A percentile compares a stretch with the other conserved stretches of the same genome.
phyloP scores from a whole-genome alignment of 1,140 invertebrate species.

The Colletes latitarsis region DNA sequence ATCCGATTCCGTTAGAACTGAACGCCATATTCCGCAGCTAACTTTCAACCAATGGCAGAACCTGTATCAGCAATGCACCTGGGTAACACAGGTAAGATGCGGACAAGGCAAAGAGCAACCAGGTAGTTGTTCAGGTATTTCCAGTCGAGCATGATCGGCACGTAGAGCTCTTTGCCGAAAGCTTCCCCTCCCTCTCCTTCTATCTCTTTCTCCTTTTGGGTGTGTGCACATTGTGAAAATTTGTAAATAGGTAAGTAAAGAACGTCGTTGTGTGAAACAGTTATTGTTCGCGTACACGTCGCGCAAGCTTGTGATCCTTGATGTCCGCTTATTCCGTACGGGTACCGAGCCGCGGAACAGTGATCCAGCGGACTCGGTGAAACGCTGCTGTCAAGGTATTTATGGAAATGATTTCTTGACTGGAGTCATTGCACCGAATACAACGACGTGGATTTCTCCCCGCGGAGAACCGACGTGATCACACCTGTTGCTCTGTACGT shows the following conservation, averaged over 20 bases:
- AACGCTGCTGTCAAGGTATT: conserved; percentile 63
- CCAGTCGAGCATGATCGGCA: conserved; percentile 76
- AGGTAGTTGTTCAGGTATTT: conserved; percentile 72
- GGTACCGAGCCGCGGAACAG: conserved; percentile 20
- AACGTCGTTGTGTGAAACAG: conserved; percentile 21
- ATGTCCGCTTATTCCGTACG: conserved; percentile 10
- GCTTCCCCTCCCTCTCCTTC: conserved; percentile 6
- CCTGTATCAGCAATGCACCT: conserved; percentile 64
- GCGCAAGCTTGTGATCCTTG: conserved; percentile 11
- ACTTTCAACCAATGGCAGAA: conserved; percentile 56
- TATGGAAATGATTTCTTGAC: conserved; percentile 59
- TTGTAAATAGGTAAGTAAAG: conserved; percentile 70
- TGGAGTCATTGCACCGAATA: conserved; percentile 50
- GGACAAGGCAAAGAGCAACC: conserved; percentile 39
- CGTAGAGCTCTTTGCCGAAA: conserved; percentile 61
- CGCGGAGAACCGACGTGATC: conserved; percentile 32
- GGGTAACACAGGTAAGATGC: conserved; percentile 57
- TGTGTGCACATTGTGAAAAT: conserved; percentile 65
- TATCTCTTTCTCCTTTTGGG: conserved; percentile 25
- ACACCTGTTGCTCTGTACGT: conserved; percentile 57
- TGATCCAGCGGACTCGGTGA: conserved; percentile 49
- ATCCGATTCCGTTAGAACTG: conserved; percentile 55
- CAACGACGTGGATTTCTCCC: conserved; percentile 50
- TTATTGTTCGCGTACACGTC: conserved; percentile 15
- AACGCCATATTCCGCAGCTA: conserved; percentile 47